phyloP scores from a whole-genome alignment of 2,888 invertebrate genomes.

The Microdon myrmicae region DNA sequence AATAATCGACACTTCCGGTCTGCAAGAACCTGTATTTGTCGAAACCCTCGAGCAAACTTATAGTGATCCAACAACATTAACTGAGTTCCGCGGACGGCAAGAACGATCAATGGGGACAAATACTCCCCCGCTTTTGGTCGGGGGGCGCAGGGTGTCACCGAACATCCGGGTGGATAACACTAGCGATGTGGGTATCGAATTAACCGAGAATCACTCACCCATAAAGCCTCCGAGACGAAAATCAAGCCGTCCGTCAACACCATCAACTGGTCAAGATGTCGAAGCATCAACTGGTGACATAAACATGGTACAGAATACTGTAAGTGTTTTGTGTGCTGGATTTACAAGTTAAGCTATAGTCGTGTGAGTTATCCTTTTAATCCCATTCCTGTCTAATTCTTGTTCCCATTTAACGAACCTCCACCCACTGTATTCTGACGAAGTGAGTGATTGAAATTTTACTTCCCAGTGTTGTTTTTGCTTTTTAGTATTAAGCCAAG shows the following conservation, averaged over 20 bases:
- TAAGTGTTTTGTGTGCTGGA: too few relatives aligned
- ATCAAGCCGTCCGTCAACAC: conserved; percentile 63
- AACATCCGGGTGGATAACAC: conserved; percentile 19
- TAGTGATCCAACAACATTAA: conserved; percentile 9
- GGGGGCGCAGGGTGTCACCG: conserved; percentile 53
- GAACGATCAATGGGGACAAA: conserved; percentile 61
- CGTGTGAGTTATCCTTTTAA: too few relatives aligned
- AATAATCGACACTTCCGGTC: conserved; percentile 12
- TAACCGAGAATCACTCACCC: conserved; percentile 58
- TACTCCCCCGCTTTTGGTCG: conserved; percentile 60
- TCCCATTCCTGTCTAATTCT: too few relatives aligned
- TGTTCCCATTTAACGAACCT: too few relatives aligned
- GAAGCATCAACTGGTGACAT: conserved; percentile 37
- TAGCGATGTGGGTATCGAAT: conserved; percentile 52
- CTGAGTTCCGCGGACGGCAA: conserved; percentile 52
- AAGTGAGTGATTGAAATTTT: too few relatives aligned
- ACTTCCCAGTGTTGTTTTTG: too few relatives aligned
- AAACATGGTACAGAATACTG: conserved; percentile 34
- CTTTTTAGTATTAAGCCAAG: too few relatives aligned
- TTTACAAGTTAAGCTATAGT: too few relatives aligned
- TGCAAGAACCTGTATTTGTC: conserved; percentile 58
- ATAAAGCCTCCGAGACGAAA: conserved; percentile 64
- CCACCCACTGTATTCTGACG: too few relatives aligned
- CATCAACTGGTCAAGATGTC: conserved; percentile 53
- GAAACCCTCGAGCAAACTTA: conserved; percentile 53